Base-by-base conservation (phyloP, 2,113 vertebrate species). In the Festucalex cinctus region DNA sequence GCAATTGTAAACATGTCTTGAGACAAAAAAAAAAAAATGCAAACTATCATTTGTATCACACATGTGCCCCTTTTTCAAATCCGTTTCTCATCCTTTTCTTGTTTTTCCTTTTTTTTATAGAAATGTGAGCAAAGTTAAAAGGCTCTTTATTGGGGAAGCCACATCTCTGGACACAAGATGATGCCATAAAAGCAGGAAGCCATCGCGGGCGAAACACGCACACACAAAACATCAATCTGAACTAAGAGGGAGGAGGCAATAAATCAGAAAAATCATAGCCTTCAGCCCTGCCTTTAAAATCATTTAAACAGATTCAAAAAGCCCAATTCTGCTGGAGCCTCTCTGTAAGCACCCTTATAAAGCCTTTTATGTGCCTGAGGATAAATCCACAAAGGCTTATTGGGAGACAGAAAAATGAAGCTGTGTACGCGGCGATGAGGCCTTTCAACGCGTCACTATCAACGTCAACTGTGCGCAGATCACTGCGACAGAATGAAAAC, bases 131-230 rank as follows among this genome's bases (percentile, higher is more conserved):
- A 81, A 91, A 91, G 89, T 90, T 92, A 91, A 90, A 91, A 90
- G 88, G 88, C 80, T 88, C 86, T 92, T 92, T 92, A 91, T 87
- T 90, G 87, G 88, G 79, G 80, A 79, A 88, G 90, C 83, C 88
- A 80, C 87, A 84, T 91, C 88, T 92, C 91, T 90, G 90, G 91
- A 91, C 89, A 88, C 91, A 92, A 91, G 89, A 91, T 90, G 91
- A 91, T 88, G 86, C 86, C 79, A 87, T 92, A 92, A 93, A 93
- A 88, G 82, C 88, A 80, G 80, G 84, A 85, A 86, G 85, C 82
- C 82, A 86, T 72, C 41, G 37, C 9, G 37, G 37, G 37, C 82
- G 89, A 53, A n/a, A 53, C 49, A 53, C 49, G 26, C 12, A 14
- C 9, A 8, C 54, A 56, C 54, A 32, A 90, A 88, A 83, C 90